Percentiles rank a stretch among this genome's conserved stretches.
phyloP scores from a whole-genome alignment of 2,888 invertebrate species.

The Pollenia angustigena region DNA sequence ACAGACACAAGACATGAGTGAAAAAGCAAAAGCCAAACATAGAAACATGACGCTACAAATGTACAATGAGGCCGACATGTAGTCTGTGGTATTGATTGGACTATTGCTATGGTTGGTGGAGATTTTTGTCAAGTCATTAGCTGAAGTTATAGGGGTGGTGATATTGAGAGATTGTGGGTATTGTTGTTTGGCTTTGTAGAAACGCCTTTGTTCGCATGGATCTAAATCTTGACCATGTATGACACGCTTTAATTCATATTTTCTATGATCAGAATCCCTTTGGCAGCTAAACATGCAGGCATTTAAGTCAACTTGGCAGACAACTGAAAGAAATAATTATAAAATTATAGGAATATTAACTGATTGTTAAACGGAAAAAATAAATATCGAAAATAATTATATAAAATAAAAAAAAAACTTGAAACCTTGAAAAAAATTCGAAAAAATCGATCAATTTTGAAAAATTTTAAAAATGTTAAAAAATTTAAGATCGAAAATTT shows the following conservation, averaged over 20 bases:
- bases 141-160: background rate
- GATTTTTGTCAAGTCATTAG: slow-evolving; percentile 17
- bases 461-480: too few relatives aligned
- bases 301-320: slow-evolving; percentile 81
- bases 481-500: too few relatives aligned
- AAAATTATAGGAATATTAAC: too few relatives aligned
- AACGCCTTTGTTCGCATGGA: slow-evolving; percentile 62
- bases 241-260: slow-evolving; percentile 78
- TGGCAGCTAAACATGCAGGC: slow-evolving; percentile 84
- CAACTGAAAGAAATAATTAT: slow-evolving; percentile 78
- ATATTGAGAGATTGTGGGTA: background rate
- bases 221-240: slow-evolving; percentile 75
- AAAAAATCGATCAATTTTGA: too few relatives aligned
- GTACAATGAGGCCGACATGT: slow-evolving; percentile 84
- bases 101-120: background rate
- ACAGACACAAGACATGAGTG: slow-evolving; percentile 84
- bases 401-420: background rate
- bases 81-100: slow-evolving; percentile 17
- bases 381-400: too few relatives aligned
- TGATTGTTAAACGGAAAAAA: too few relatives aligned
- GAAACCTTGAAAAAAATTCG: background rate
- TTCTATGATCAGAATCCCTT: slow-evolving; percentile 75
- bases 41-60: slow-evolving; percentile 86
- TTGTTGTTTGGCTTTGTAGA: slow-evolving; percentile 10
- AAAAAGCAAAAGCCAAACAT: slow-evolving; percentile 85